phyloP scores from a whole-genome alignment of 2,888 invertebrate species.

The Cephalotes varians region DNA sequence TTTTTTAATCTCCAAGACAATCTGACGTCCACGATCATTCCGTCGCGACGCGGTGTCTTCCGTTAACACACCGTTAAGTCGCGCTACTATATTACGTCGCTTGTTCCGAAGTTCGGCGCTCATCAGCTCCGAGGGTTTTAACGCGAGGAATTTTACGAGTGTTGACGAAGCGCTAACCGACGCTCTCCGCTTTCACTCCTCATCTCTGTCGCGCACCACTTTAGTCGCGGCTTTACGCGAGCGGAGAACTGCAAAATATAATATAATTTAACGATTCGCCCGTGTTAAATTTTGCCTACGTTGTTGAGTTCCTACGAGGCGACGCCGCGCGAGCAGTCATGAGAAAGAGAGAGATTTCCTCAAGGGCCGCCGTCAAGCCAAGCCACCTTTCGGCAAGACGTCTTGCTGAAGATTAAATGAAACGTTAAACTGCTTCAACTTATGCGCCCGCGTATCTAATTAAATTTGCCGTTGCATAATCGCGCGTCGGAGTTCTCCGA shows the following conservation, averaged over 20 bases:
- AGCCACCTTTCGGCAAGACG: constrained; percentile 45
- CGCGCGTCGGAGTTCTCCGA: constrained; percentile 27
- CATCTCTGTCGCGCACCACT: neutral
- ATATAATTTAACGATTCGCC: constrained; percentile 76
- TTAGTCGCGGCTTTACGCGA: constrained; percentile 58
- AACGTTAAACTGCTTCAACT: constrained; percentile 69
- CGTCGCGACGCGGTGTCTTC: neutral
- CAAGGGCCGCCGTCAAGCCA: neutral
- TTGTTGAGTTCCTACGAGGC: constrained; percentile 4
- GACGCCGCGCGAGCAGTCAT: neutral
- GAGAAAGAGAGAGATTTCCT: constrained; percentile 24
- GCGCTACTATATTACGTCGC: constrained; percentile 43
- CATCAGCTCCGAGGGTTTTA: constrained; percentile 65
- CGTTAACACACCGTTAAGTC: constrained; percentile 16
- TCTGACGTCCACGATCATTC: constrained; percentile 3
- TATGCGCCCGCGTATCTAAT: constrained; percentile 59
- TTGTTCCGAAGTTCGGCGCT: constrained; percentile 71
- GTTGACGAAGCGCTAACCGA: constrained; percentile 75
- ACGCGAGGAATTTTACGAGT: constrained; percentile 79
- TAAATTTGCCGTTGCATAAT: constrained; percentile 42
- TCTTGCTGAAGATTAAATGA: constrained; percentile 67
- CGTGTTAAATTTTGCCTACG: constrained; percentile 57
- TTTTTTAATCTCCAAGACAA: constrained; percentile 13
- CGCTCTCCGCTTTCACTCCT: constrained; percentile 57
- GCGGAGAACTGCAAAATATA: constrained; percentile 70